phyloP scores from a whole-genome alignment of 2,113 vertebrate genomes.

The Bubo bubo region DNA sequence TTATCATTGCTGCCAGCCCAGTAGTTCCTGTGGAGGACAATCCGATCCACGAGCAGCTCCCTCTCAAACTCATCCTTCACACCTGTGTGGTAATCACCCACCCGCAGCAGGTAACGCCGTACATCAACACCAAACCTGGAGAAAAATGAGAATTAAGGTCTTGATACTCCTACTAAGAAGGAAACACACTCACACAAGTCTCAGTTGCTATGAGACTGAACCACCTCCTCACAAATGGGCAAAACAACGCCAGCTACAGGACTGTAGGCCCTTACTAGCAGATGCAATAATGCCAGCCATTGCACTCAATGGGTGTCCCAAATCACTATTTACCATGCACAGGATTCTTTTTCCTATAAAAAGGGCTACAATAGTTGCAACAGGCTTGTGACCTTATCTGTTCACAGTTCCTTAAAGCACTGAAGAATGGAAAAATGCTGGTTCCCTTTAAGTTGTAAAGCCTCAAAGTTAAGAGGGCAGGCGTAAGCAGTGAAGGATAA shows the following conservation, averaged over 20 bases:
- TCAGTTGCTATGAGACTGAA: not conserved
- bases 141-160: not conserved
- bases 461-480: not conserved
- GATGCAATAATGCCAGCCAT: not conserved
- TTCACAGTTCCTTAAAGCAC: not conserved
- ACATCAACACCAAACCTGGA: slow-evolving; percentile 83
- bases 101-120: slow-evolving; percentile 78
- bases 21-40: slow-evolving; percentile 88
- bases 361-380: not conserved
- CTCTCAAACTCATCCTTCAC: slow-evolving; percentile 83
- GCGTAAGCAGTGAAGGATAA: not conserved
- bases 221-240: not conserved
- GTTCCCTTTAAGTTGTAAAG: not conserved
- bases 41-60: slow-evolving; percentile 75
- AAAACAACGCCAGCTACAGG: not conserved
- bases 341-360: not conserved
- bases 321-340: not conserved
- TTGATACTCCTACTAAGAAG: not conserved
- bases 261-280: not conserved
- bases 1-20: slow-evolving; percentile 85
- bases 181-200: not conserved
- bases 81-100: slow-evolving; percentile 85
- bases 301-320: not conserved
- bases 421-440: not conserved
- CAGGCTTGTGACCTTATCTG: not conserved